A percentile compares a stretch with the other conserved stretches of the same genome.
phyloP scores from a whole-genome alignment of 1,140 invertebrate genomes.

The Manduca sexta region DNA sequence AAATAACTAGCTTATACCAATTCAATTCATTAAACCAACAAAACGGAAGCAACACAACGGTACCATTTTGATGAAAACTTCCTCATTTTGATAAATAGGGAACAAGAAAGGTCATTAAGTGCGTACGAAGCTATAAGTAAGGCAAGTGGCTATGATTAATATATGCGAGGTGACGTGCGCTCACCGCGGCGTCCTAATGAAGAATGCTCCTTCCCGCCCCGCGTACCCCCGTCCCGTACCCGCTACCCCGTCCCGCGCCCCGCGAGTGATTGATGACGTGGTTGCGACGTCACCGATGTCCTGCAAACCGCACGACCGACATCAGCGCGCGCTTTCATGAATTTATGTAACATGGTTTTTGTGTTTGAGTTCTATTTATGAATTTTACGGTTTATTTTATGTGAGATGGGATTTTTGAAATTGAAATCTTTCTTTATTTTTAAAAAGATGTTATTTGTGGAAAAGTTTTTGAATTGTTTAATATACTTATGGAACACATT shows the following conservation, averaged over 20 bases:
- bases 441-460: too few species aligned
- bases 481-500: too few species aligned
- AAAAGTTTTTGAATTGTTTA: too few species aligned
- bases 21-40: too few species aligned
- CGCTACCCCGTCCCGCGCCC: slow-evolving; percentile 25
- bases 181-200: slow-evolving; percentile 38
- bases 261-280: slow-evolving; percentile 53
- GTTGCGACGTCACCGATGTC: slow-evolving; percentile 34
- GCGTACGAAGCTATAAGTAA: slow-evolving; percentile 24
- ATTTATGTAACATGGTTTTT: too few species aligned
- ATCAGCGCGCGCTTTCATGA: slow-evolving; percentile 46
- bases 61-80: too few species aligned
- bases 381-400: too few species aligned
- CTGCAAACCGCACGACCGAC: slow-evolving; percentile 27
- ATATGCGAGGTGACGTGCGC: slow-evolving; percentile 31
- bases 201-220: slow-evolving; percentile 34
- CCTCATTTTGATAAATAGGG: slow-evolving; percentile 3
- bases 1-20: too few species aligned
- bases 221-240: slow-evolving; percentile 22
- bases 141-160: slow-evolving; percentile 43
- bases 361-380: too few species aligned
- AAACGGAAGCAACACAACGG: too few species aligned
- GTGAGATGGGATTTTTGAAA: too few species aligned
- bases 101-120: slow-evolving; percentile 23
- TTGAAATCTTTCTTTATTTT: too few species aligned